phyloP scores from a whole-genome alignment of 1,140 invertebrate genomes.

The Listronotus bonariensis region DNA sequence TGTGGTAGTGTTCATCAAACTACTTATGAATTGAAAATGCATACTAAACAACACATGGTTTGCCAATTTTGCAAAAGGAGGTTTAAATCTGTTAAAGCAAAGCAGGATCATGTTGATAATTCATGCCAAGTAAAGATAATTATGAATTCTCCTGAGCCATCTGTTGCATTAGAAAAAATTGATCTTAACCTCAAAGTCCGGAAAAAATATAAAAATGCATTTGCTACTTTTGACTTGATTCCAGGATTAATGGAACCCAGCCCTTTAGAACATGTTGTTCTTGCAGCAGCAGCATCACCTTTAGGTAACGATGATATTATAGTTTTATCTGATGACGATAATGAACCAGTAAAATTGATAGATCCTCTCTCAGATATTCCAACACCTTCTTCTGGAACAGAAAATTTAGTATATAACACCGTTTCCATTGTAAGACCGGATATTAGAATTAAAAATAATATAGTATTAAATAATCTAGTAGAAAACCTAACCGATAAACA shows the following conservation, averaged over 20 bases:
- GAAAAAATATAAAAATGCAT: slow-evolving; percentile 35
- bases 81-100: slow-evolving; percentile 30
- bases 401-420: slow-evolving; percentile 4
- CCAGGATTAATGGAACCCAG: not conserved
- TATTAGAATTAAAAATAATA: slow-evolving; percentile 24
- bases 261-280: not conserved
- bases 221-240: slow-evolving; percentile 15
- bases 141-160: slow-evolving; percentile 16
- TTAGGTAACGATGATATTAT: slow-evolving; percentile 11
- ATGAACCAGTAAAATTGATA: not conserved
- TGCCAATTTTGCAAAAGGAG: slow-evolving; percentile 40
- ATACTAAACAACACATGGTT: slow-evolving; percentile 32
- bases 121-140: slow-evolving; percentile 31
- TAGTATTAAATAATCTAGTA: slow-evolving; percentile 5
- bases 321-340: slow-evolving; percentile 34
- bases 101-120: slow-evolving; percentile 27
- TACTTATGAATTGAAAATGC: slow-evolving; percentile 31
- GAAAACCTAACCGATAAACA: slow-evolving; percentile 11
- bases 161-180: slow-evolving; percentile 23
- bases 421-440: slow-evolving; percentile 31
- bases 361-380: slow-evolving; percentile 1
- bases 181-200: slow-evolving; percentile 28
- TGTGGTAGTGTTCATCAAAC: slow-evolving; percentile 25
- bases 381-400: not conserved
- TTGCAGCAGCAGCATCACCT: not conserved